phyloP scores from a whole-genome alignment of 64 coral and sea anemone species.

The Dendrophyllia cribrosa region DNA sequence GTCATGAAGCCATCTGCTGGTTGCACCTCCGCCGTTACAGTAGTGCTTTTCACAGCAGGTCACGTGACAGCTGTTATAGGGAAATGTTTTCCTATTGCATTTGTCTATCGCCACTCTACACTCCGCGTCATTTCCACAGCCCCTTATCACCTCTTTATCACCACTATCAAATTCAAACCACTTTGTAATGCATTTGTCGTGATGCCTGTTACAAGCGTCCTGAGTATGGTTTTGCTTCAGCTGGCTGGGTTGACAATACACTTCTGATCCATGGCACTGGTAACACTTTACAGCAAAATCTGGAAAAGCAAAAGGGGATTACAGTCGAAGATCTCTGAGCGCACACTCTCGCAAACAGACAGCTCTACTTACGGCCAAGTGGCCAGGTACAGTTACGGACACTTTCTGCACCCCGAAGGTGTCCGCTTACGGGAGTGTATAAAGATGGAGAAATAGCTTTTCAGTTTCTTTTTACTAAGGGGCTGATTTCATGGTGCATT shows the following conservation, averaged over 20 bases:
- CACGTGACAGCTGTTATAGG: not conserved
- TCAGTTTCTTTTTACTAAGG: too few relatives aligned
- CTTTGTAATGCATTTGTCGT: not conserved
- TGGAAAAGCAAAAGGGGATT: not conserved
- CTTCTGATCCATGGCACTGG: not conserved
- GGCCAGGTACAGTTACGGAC: too few relatives aligned
- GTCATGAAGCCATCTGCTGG: not conserved
- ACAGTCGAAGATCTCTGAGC: not conserved
- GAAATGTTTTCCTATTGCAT: not conserved
- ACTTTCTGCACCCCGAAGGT: too few relatives aligned
- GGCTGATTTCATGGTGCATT: too few relatives aligned
- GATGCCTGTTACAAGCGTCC: not conserved
- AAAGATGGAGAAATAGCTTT: too few relatives aligned
- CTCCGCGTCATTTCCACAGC: not conserved
- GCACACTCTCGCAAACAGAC: too few relatives aligned
- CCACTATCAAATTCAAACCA: not conserved
- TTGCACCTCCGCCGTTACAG: not conserved
- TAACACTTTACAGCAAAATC: not conserved
- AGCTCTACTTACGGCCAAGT: too few relatives aligned
- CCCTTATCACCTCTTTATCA: not conserved
- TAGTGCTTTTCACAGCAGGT: slow-evolving; percentile 1
- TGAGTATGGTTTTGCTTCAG: not conserved
- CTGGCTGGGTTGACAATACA: not conserved
- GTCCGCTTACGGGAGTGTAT: too few relatives aligned
- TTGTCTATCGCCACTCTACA: not conserved